A percentile compares a stretch with the other conserved stretches of the same genome.
Conservation (phyloP, 2,113 vertebrate genomes). For the Eulacestoma nigropectus region DNA sequence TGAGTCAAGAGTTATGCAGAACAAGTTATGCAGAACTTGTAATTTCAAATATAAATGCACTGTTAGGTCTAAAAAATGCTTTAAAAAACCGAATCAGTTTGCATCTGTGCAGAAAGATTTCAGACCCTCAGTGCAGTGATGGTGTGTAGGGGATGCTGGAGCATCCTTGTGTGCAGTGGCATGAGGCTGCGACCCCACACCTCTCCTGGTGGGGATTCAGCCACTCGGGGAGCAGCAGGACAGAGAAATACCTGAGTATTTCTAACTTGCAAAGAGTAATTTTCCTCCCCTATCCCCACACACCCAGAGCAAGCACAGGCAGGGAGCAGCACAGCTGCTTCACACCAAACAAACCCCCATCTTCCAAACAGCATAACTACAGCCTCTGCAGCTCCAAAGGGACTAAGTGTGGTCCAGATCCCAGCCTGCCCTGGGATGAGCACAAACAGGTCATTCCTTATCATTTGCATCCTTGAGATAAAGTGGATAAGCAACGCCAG, state of each 20-base stretch:
- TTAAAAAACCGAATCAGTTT: rapidly evolving
- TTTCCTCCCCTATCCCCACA: not conserved
- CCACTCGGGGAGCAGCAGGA: not conserved
- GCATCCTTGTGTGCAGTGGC: not conserved
- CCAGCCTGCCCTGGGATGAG: not conserved
- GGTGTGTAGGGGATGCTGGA: not conserved
- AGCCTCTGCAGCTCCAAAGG: not conserved
- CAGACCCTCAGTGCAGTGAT: rapidly evolving
- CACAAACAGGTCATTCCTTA: not conserved
- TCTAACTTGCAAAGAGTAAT: not conserved
- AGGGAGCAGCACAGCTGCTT: not conserved
- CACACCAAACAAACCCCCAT: not conserved
- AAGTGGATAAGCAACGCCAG: not conserved
- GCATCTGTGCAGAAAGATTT: not conserved
- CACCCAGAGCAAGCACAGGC: not conserved
- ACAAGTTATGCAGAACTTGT: not conserved
- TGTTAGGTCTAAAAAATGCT: not conserved
- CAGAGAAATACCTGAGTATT: not conserved
- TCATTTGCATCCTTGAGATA: not conserved
- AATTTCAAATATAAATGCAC: not conserved
- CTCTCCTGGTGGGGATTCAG: not conserved
- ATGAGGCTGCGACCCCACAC: not conserved
- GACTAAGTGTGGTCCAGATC: not conserved
- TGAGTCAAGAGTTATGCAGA: not conserved
- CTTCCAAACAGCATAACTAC: not conserved